A percentile compares a stretch with the other conserved stretches of the same genome.
Conservation (phyloP, 1,140 invertebrate species). For the Anastrepha ludens region DNA sequence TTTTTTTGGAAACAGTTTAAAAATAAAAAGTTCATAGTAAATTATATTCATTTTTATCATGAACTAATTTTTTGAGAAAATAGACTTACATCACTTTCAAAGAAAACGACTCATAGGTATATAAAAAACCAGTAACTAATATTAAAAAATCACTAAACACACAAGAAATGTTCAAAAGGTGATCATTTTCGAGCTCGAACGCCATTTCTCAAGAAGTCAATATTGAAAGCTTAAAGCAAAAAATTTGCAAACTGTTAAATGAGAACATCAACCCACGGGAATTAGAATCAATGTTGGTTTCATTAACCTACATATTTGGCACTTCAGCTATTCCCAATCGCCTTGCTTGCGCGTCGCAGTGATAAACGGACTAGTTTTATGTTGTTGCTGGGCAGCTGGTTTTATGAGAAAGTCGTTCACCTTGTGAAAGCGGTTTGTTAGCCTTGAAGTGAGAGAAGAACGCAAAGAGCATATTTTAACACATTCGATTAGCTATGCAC, state of each 20-base stretch:
- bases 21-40: too few relatives aligned
- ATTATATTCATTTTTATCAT: too few relatives aligned
- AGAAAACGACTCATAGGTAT: too few relatives aligned
- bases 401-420: not conserved
- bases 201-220: too few relatives aligned
- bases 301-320: not conserved
- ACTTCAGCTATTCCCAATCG: not conserved
- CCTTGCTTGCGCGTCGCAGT: not conserved
- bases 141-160: too few relatives aligned
- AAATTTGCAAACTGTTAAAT: not conserved
- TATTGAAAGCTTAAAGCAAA: too few relatives aligned
- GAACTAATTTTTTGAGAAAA: too few relatives aligned
- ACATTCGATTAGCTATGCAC: not conserved
- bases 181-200: too few relatives aligned
- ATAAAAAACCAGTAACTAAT: too few relatives aligned
- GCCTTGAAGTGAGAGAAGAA: slow-evolving; percentile 18
- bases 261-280: not conserved
- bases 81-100: too few relatives aligned
- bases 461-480: not conserved
- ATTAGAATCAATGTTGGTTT: not conserved
- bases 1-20: too few relatives aligned
- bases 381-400: not conserved
- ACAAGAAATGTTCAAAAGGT: too few relatives aligned
- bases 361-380: not conserved
- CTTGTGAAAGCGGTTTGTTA: not conserved